Evolutionary conservation across 1,140 invertebrate genomes (phyloP).

Genomic region (Pristionchus pacificus): DNA sequence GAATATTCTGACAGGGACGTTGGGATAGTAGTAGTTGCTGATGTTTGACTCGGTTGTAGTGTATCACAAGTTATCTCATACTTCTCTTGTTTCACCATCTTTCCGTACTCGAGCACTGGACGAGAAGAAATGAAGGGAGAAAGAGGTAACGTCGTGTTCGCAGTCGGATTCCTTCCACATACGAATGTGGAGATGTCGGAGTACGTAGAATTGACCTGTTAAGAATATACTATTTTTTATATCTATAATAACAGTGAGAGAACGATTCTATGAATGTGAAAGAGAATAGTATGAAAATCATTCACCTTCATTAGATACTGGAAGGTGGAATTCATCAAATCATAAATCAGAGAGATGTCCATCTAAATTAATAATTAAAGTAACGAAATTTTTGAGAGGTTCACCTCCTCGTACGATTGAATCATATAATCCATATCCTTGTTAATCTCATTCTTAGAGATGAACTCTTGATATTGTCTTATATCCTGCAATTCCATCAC

Average conservation of each 20-base stretch:
- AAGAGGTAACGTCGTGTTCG: too few relatives aligned
- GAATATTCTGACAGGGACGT: constrained; percentile 37
- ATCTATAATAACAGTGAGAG: neutral
- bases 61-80: too few relatives aligned
- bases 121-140: too few relatives aligned
- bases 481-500: constrained; percentile 29
- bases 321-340: constrained; percentile 8
- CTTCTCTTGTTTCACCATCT: neutral
- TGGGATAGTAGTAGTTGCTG: constrained; percentile 24
- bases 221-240: too few relatives aligned
- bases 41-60: too few relatives aligned
- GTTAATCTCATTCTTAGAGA: constrained; percentile 27
- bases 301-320: neutral
- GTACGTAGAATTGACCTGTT: too few relatives aligned
- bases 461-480: constrained; percentile 25
- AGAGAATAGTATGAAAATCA: too few relatives aligned
- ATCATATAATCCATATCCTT: constrained; percentile 37
- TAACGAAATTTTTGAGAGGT: neutral
- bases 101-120: neutral
- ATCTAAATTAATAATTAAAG: constrained; percentile 5
- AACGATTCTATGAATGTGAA: too few relatives aligned
- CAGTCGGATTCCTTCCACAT: too few relatives aligned
- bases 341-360: neutral
- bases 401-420: constrained; percentile 40
- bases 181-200: too few relatives aligned